These are phyloP conservation scores for Nautilus pompilius DNA, from an alignment of 1,140 invertebrate species.

Conservation along the genomic window DNA sequence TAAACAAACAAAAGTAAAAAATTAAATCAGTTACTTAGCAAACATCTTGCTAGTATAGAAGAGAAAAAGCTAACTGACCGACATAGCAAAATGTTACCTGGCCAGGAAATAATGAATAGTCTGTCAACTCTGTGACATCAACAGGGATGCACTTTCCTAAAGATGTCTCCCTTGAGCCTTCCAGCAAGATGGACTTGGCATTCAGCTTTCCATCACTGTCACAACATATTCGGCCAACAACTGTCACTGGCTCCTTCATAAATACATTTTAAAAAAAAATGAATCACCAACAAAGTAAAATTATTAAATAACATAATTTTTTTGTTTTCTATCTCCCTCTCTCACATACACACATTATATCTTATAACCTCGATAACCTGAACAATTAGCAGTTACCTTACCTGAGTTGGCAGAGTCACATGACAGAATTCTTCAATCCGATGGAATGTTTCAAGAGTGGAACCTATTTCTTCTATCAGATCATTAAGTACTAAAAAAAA, in stretches of 20 bases:
- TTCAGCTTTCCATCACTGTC: slow-evolving; percentile 71
- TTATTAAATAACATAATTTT: not conserved
- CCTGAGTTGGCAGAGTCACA: slow-evolving; percentile 41
- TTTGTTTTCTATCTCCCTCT: not conserved
- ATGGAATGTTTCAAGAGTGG: slow-evolving; percentile 29
- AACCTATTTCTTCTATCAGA: slow-evolving; percentile 54
- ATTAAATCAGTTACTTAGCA: too few relatives aligned
- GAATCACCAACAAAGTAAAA: not conserved
- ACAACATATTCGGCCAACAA: slow-evolving; percentile 69
- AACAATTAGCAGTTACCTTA: slow-evolving; percentile 7
- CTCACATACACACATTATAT: not conserved
- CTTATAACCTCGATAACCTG: not conserved
- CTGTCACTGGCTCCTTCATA: slow-evolving; percentile 46
- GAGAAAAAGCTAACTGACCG: too few relatives aligned
- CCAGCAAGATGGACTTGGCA: slow-evolving; percentile 66
- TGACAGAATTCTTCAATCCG: slow-evolving; percentile 40
- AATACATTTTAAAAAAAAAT: not conserved
- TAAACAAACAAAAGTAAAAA: not conserved
- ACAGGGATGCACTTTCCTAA: slow-evolving; percentile 57
- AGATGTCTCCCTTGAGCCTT: slow-evolving; percentile 62
- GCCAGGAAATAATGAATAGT: slow-evolving; percentile 79
- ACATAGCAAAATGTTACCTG: slow-evolving; percentile 59
- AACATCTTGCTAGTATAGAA: too few relatives aligned
- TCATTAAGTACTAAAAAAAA: slow-evolving; percentile 49
- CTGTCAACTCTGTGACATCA: slow-evolving; percentile 64